These are phyloP conservation scores for Columba janthina DNA, from an alignment of 2,113 vertebrate genomes.

Conservation along the genomic window DNA sequence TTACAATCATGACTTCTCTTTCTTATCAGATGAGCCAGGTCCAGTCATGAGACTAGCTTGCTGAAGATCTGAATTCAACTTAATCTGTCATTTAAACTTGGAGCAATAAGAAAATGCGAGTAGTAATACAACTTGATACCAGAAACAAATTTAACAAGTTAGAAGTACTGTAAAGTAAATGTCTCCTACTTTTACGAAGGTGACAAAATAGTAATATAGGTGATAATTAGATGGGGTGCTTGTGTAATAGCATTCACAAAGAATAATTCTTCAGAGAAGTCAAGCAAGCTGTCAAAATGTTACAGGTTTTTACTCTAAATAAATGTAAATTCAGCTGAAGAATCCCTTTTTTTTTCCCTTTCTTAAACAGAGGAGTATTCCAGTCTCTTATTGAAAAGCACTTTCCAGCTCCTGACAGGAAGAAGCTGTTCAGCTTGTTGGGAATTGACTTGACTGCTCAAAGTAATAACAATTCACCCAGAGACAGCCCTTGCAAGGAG, in stretches of 20 bases:
- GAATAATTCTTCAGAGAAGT: neutral
- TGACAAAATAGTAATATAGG: neutral
- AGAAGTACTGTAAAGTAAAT: neutral
- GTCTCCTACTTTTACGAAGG: neutral
- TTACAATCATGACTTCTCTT: neutral
- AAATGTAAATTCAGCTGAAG: neutral
- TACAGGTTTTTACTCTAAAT: neutral
- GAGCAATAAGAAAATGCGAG: neutral
- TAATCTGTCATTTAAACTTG: neutral
- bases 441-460: slow-evolving; percentile 92
- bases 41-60: neutral
- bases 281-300: neutral
- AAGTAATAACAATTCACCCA: slow-evolving; percentile 87
- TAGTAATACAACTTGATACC: neutral
- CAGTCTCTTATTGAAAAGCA: slow-evolving; percentile 98
- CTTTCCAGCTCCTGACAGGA: slow-evolving; percentile 96
- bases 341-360: neutral
- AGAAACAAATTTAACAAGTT: neutral
- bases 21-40: neutral
- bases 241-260: neutral
- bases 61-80: neutral
- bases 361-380: slow-evolving; percentile 87
- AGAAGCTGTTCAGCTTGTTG: slow-evolving; percentile 94
- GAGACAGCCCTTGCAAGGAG: slow-evolving; percentile 82
- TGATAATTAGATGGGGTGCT: neutral